Evolutionary conservation across 2,113 vertebrate genomes (phyloP), one percentile per base, ranked within the genome.

Genomic region (Stictonetta naevosa): DNA sequence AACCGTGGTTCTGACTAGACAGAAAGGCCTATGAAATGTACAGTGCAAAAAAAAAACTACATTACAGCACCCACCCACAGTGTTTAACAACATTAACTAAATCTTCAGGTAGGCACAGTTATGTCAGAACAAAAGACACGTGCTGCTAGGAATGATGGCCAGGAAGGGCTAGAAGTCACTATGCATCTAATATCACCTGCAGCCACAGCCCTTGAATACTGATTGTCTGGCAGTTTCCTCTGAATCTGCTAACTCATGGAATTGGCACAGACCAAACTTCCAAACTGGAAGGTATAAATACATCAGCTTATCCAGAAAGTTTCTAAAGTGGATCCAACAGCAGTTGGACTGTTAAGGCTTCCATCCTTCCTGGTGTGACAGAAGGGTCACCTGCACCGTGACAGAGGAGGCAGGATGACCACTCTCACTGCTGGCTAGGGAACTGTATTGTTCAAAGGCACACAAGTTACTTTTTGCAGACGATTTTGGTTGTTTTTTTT

Each of bases 21-120:
- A 25, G 29, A 74, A 68, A 0, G 0, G 62, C 7, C 19, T 60
- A 14, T 4, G 44, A 85, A 80, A 46, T 0, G 3, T 17, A n/a
- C 5, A 48, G n/a, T 8, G 23, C 53, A 48, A 74, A 55, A 29
- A 29, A n/a, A 55, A 31, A 29, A 55, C 23, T 55, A 44, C 72
- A 15, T 55, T 80, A 46, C 4, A 86, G 60, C 46, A 53, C 38
- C 53, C 23, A 74, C 28, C 23, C 44, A 40, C 11, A n/a, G 23
- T 3, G 1, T 26, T 75, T 36, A 33, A 28, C 36, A 60, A 28
- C 62, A 67, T 60, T 40, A 46, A 68, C n/a, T 63, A 56, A 56
- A 50, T 76, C 21, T 58, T 36, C 34, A 58, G 34, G 26, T 19
- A 36, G 31, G 14, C 21, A 25, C 60, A 28, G 60, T 17, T 38